Conservation (phyloP, 2,888 invertebrate species). For the Dioctria linearis region DNA sequence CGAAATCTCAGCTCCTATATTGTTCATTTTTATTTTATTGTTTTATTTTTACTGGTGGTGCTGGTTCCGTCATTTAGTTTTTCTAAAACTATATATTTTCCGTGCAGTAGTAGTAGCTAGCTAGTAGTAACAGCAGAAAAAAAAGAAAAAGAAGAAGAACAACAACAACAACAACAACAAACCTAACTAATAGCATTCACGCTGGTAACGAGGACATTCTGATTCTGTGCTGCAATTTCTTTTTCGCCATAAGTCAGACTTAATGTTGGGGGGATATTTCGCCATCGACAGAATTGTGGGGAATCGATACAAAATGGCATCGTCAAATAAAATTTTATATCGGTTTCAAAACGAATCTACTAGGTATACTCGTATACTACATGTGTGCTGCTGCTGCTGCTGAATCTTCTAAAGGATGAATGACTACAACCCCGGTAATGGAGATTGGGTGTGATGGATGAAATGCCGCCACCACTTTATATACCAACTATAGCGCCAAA, state of each 20-base stretch:
- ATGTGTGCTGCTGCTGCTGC: too few relatives aligned
- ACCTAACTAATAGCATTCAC: conserved; percentile 46
- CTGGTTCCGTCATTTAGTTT: conserved; percentile 31
- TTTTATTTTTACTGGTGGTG: conserved; percentile 22
- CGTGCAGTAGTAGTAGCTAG: background rate
- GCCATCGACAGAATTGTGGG: conserved; percentile 61
- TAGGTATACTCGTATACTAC: conserved; percentile 5
- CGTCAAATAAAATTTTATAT: conserved; percentile 65
- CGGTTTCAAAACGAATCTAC: conserved; percentile 53
- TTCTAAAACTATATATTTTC: conserved; percentile 32
- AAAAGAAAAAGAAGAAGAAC: too few relatives aligned
- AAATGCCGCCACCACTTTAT: too few relatives aligned
- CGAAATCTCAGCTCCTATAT: conserved; percentile 33
- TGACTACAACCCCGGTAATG: conserved; percentile 26
- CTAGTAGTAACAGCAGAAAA: too few relatives aligned
- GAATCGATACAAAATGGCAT: conserved; percentile 66
- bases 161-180: background rate
- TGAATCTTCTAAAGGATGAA: conserved; percentile 41
- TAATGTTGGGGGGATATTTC: conserved; percentile 61
- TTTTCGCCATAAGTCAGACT: conserved; percentile 63
- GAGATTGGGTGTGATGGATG: background rate
- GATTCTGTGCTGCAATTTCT: conserved; percentile 61
- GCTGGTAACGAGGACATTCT: conserved; percentile 58
- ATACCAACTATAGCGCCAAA: too few relatives aligned
- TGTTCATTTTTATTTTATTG: conserved; percentile 29